Base-by-base conservation (phyloP, 1,140 invertebrate genomes). In the Trissolcus basalis region DNA sequence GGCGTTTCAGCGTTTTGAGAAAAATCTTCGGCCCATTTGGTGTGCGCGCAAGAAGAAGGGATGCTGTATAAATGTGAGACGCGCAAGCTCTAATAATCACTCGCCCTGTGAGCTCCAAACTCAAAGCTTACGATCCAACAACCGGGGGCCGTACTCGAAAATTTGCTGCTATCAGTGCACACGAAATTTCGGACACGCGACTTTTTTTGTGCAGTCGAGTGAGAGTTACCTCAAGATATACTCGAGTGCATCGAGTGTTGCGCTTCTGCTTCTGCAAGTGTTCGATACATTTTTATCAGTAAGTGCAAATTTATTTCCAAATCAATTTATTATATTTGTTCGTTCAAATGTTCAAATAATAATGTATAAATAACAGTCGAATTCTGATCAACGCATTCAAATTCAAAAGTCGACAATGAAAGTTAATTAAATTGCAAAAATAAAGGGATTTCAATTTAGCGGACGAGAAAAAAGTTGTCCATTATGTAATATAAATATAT, bases 21-120 rank as follows among this genome's bases (percentile, higher is more conserved):
- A 78, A 75, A 78, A 68, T 71, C 65, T 68, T 78, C 36, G 60
- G 56, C 61, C 71, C 61, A 55, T 41, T 50, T 51, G 27, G 45
- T 35, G 41, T 60, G 33, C 10, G 67, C 63, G 69, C 63, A 59
- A 63, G 59, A 75, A 71, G 72, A 78, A 71, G 71, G 77, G 77
- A 58, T 68, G 56, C 53, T 58, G 78, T 84, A 85, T 85, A 85
- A 85, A 84, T 83, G 78, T 81, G 65, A 78, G 74, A 41, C 78
- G 83, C 83, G 83, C 83, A 81, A 84, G 83, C 83, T 83, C 83
- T 73, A 79, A 80, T 81, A 85, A 84, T 84, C 83, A 85, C 67
- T 84, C 82, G 79, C 81, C 77, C 81, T 84, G 74, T 83, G 81
- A 84, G 81, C 79, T 80, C 78, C 79, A 84, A 82, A 81, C 80